phyloP scores from a whole-genome alignment of 2,797 vertebrate species.

The Chiloscyllium punctatum region DNA sequence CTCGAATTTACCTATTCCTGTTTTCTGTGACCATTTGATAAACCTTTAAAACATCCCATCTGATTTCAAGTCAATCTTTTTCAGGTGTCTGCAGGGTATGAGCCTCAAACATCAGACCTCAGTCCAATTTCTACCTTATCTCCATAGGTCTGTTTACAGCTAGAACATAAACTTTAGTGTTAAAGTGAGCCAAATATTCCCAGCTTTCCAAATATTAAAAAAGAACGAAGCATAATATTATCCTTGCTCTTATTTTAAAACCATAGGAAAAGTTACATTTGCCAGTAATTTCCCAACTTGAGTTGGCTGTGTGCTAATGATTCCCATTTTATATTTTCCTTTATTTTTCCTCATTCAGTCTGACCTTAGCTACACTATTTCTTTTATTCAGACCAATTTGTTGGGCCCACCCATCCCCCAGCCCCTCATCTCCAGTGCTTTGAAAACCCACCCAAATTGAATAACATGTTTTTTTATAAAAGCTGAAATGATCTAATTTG shows the following conservation, averaged over 20 bases:
- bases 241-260: neutral
- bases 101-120: neutral
- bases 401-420: neutral
- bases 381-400: conserved; percentile 5
- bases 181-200: neutral
- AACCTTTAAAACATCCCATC: neutral
- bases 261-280: neutral
- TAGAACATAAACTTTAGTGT: neutral
- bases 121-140: neutral
- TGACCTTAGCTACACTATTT: neutral
- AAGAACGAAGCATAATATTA: neutral
- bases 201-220: neutral
- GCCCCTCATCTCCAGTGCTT: neutral
- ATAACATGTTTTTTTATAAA: conserved; percentile 6
- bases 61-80: neutral
- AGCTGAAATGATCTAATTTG: conserved; percentile 38
- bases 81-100: neutral
- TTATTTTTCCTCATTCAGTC: conserved; percentile 8
- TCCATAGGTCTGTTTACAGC: neutral
- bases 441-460: neutral
- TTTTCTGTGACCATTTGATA: neutral
- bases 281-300: neutral
- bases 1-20: neutral
- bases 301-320: neutral
- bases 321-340: neutral